phyloP scores from a whole-genome alignment of 2,113 vertebrate genomes.

The Gavialis gangeticus region DNA sequence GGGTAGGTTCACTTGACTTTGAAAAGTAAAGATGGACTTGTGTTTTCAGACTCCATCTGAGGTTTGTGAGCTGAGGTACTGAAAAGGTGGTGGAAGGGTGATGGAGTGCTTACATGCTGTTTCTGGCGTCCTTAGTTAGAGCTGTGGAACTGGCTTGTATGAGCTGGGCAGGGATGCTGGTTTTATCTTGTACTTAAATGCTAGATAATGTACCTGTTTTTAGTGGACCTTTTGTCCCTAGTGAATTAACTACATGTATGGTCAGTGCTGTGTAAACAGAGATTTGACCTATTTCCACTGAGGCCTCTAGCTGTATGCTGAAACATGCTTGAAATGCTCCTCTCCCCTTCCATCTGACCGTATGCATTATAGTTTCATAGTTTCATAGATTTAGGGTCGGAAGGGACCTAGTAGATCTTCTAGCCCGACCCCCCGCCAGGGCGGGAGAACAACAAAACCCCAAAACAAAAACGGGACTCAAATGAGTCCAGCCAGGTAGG shows the following conservation, averaged over 20 bases:
- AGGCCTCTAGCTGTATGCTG: neutral
- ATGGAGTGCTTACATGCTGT: fast-evolving
- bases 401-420: too few species aligned
- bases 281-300: neutral
- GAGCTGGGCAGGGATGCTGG: neutral
- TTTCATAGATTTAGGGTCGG: too few species aligned
- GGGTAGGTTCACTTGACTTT: fast-evolving
- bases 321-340: neutral
- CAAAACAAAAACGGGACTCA: too few species aligned
- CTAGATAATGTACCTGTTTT: neutral
- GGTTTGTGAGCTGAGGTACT: neutral
- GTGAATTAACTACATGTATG: fast-evolving
- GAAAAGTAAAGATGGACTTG: too few species aligned
- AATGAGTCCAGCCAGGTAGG: too few species aligned
- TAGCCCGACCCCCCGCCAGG: too few species aligned
- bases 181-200: neutral
- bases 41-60: neutral
- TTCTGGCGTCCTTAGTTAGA: neutral
- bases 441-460: too few species aligned
- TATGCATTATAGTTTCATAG: too few species aligned
- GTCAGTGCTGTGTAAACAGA: fast-evolving
- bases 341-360: fast-evolving
- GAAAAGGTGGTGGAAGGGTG: neutral
- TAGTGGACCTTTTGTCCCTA: fast-evolving
- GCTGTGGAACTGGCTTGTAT: fast-evolving